Evolutionary conservation across 2,113 vertebrate genomes (phyloP).

Genomic region (Mus musculus): DNA sequence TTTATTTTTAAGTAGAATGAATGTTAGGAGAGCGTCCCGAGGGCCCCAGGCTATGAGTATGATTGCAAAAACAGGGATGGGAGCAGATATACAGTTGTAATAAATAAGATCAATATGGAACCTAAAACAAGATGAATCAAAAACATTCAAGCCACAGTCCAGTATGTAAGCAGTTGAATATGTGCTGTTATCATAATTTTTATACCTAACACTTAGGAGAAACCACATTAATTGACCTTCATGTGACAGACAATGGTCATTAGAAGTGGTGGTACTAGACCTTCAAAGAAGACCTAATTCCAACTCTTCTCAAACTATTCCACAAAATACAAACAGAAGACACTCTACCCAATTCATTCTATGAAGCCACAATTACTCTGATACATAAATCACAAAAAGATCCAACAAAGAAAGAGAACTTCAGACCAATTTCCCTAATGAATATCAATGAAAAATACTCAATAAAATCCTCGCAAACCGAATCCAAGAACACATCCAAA

Average conservation of each 20-base stretch:
- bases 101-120: slow-evolving; percentile 8
- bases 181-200: not conserved
- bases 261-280: not conserved
- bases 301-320: no score
- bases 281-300: not conserved
- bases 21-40: not conserved
- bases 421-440: no score
- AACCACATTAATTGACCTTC: not conserved
- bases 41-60: not conserved
- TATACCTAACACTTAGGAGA: not conserved
- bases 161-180: not conserved
- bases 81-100: not conserved
- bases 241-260: not conserved
- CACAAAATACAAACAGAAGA: no score
- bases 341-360: no score
- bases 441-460: no score
- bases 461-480: no score
- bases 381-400: no score
- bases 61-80: slow-evolving; percentile 2
- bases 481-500: no score
- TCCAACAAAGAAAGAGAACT: no score
- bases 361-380: no score
- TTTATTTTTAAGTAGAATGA: not conserved
- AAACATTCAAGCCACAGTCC: not conserved
- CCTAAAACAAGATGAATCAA: slow-evolving; percentile 5